These are phyloP conservation scores for Orussus abietinus DNA, from an alignment of 1,140 invertebrate genomes.

Conservation along the genomic window DNA sequence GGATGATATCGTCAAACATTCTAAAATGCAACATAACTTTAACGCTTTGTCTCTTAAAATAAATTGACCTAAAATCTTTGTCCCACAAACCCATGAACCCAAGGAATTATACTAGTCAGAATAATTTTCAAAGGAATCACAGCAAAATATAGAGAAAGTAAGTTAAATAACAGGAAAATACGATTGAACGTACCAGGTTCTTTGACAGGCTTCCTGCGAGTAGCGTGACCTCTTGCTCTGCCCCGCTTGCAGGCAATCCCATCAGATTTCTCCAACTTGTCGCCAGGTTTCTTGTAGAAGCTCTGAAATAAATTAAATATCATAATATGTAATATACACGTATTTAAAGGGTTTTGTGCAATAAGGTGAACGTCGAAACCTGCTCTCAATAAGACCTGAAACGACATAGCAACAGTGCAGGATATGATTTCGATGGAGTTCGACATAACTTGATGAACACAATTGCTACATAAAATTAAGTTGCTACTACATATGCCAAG, in stretches of 20 bases:
- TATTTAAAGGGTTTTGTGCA: constrained; percentile 7
- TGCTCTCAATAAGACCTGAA: constrained; percentile 19
- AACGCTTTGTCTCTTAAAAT: constrained; percentile 2
- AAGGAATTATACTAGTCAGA: too few species aligned
- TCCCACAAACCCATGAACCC: too few species aligned
- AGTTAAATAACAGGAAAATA: constrained; percentile 5
- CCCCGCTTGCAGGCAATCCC: constrained; percentile 2
- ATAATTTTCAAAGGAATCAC: not conserved
- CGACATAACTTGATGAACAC: too few species aligned
- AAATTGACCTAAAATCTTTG: too few species aligned
- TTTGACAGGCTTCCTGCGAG: constrained; percentile 6
- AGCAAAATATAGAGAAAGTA: too few species aligned
- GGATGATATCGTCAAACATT: constrained; percentile 51
- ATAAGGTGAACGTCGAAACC: constrained; percentile 14
- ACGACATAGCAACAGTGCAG: constrained; percentile 5
- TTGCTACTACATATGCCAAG: too few species aligned
- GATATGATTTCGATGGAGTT: too few species aligned
- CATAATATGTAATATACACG: not conserved
- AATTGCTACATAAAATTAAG: too few species aligned
- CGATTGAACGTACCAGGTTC: constrained; percentile 3
- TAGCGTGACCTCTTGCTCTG: not conserved
- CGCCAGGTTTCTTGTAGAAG: constrained; percentile 12
- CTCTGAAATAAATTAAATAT: constrained; percentile 2
- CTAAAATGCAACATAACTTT: constrained; percentile 23
- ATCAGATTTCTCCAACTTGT: constrained; percentile 3